These are phyloP conservation scores for Cervus canadensis DNA, from an alignment of 2,113 vertebrate species.

Conservation along the genomic window DNA sequence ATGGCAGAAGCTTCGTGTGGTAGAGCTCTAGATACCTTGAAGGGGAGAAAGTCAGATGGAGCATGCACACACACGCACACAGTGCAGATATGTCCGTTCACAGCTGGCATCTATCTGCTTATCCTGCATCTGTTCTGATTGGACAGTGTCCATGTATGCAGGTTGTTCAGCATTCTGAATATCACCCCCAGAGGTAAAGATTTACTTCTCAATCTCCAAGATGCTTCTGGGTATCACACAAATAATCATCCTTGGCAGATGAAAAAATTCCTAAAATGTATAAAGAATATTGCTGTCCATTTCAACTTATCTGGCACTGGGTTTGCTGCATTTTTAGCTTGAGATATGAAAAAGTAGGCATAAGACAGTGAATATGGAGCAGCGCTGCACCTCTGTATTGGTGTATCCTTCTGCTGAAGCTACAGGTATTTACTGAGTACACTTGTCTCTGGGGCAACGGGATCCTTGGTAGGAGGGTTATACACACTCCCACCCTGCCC, in stretches of 20 bases:
- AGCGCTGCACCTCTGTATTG: background rate
- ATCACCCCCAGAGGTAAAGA: background rate
- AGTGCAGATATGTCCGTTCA: background rate
- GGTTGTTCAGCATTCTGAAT: background rate
- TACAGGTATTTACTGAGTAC: background rate
- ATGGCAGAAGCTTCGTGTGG: background rate
- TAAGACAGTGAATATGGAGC: background rate
- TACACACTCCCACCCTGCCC: background rate
- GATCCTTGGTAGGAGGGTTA: background rate
- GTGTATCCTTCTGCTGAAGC: background rate
- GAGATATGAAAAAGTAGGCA: background rate
- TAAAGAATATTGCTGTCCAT: background rate
- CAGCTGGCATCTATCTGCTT: background rate
- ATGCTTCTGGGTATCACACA: background rate
- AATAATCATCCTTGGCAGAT: background rate
- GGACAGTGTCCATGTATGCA: background rate
- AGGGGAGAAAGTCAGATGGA: background rate
- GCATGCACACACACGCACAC: accelerated
- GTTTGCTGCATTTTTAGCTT: background rate
- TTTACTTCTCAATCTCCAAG: background rate
- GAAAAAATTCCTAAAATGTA: background rate
- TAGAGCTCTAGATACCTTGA: background rate
- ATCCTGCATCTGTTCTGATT: background rate
- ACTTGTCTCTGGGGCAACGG: background rate
- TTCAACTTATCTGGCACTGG: background rate